phyloP scores from a whole-genome alignment of 2,113 vertebrate species.

The Tinamus guttatus region DNA sequence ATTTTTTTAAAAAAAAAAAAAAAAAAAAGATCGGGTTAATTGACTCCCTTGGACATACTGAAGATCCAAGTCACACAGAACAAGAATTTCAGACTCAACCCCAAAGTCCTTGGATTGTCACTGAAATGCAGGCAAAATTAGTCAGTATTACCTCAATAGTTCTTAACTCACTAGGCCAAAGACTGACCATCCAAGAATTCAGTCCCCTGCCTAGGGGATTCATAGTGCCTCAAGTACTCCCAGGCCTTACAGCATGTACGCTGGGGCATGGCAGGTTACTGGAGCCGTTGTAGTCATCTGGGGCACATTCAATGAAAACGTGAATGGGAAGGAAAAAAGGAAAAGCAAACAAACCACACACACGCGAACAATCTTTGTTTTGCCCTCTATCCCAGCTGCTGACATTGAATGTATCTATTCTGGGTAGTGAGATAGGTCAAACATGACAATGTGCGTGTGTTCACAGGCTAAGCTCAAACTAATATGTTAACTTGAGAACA shows the following conservation, averaged over 20 bases:
- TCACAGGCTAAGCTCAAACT: neutral
- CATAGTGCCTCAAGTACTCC: rapidly evolving
- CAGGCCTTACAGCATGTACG: too few species aligned
- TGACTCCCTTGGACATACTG: rapidly evolving
- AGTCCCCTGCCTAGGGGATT: neutral
- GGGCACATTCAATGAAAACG: rapidly evolving
- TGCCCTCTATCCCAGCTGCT: neutral
- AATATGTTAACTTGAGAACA: rapidly evolving
- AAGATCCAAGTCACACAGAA: neutral
- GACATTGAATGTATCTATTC: rapidly evolving
- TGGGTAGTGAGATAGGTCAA: rapidly evolving
- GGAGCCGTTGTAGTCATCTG: rapidly evolving
- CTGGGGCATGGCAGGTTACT: neutral
- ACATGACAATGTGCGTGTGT: rapidly evolving
- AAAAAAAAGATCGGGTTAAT: rapidly evolving
- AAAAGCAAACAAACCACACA: too few species aligned
- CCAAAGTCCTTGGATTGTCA: neutral
- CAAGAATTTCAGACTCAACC: too few species aligned
- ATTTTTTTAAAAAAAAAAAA: too few species aligned
- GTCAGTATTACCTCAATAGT: rapidly evolving
- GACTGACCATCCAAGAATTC: neutral
- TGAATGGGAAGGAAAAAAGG: too few species aligned
- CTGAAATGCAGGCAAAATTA: neutral
- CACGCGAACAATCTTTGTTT: rapidly evolving
- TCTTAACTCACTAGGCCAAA: neutral